A percentile compares a stretch with the other conserved stretches of the same genome.
These are phyloP conservation scores for Amiota communis DNA, from an alignment of 2,888 invertebrate genomes.

Conservation along the genomic window DNA sequence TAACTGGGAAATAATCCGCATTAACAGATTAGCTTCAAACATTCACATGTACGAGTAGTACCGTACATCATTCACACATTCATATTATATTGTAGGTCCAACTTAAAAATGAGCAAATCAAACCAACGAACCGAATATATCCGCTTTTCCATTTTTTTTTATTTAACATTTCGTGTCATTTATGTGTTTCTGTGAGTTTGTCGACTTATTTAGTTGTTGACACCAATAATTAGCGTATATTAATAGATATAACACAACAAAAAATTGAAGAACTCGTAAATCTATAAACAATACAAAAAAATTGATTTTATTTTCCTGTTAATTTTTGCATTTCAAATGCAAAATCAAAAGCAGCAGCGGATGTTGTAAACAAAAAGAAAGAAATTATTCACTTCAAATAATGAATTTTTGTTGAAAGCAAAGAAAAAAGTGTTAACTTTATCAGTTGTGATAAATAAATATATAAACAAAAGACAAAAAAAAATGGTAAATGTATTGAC, in stretches of 20 bases:
- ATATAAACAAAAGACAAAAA: background rate
- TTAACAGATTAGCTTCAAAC: too few species aligned
- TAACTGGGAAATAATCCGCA: too few species aligned
- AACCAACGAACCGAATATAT: background rate
- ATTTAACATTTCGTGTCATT: background rate
- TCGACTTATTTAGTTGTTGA: background rate
- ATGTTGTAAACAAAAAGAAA: too few species aligned
- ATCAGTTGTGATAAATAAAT: background rate
- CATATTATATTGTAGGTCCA: too few species aligned
- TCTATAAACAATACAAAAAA: too few species aligned
- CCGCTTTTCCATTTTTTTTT: background rate
- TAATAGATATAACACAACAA: background rate
- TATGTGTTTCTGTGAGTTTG: background rate
- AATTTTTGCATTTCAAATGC: background rate
- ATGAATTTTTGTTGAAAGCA: background rate
- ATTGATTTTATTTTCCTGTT: background rate
- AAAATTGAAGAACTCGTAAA: too few species aligned
- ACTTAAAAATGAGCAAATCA: too few species aligned
- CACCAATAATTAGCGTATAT: constrained; percentile 13
- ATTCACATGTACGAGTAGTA: background rate
- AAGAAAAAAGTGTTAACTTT: background rate
- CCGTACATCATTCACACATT: too few species aligned
- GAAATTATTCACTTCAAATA: background rate
- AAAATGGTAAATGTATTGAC: too few species aligned
- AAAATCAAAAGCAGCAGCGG: background rate